Conservation (phyloP, 2,888 invertebrate genomes). For the Venusia cambrica region DNA sequence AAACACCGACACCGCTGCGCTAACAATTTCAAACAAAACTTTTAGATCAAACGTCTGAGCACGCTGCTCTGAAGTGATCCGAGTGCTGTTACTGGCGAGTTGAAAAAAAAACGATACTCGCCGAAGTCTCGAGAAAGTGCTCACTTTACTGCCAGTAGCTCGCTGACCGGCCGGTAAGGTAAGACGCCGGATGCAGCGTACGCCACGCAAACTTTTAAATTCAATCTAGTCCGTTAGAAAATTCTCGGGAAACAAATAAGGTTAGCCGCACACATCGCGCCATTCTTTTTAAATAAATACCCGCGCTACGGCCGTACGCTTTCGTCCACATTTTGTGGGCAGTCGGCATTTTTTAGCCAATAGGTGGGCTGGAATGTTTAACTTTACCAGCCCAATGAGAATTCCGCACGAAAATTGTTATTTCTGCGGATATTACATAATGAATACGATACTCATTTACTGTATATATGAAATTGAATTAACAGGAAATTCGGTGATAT, state of each 20-base stretch:
- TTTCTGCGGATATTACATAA: conserved; percentile 17
- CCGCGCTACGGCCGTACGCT: conserved; percentile 9
- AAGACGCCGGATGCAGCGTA: conserved; percentile 20
- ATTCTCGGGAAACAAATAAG: conserved; percentile 33
- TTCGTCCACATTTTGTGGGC: conserved; percentile 8
- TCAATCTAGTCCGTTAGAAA: conserved; percentile 39
- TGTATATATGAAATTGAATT: conserved; percentile 19
- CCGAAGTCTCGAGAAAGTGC: conserved; percentile 25
- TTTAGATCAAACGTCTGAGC: conserved; percentile 21
- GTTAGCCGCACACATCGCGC: conserved; percentile 17
- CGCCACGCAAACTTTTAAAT: conserved; percentile 35
- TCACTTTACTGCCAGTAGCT: conserved; percentile 26
- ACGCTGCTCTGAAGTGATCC: conserved; percentile 15
- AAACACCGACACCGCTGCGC: conserved; percentile 3
- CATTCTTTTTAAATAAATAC: conserved; percentile 12
- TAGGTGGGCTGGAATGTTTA: conserved; percentile 10
- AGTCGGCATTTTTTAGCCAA: conserved; percentile 1
- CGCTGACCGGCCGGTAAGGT: conserved; percentile 12
- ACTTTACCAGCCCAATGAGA: conserved; percentile 1
- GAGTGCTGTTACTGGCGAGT: conserved; percentile 13
- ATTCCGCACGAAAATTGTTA: conserved; percentile 16
- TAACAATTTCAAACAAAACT: conserved; percentile 20
- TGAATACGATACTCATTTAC: conserved; percentile 20
- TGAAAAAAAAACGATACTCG: conserved; percentile 16
- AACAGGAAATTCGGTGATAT: conserved; percentile 21